Evolutionary conservation across 2,888 invertebrate species (phyloP).

Genomic region (Nezara viridula): DNA sequence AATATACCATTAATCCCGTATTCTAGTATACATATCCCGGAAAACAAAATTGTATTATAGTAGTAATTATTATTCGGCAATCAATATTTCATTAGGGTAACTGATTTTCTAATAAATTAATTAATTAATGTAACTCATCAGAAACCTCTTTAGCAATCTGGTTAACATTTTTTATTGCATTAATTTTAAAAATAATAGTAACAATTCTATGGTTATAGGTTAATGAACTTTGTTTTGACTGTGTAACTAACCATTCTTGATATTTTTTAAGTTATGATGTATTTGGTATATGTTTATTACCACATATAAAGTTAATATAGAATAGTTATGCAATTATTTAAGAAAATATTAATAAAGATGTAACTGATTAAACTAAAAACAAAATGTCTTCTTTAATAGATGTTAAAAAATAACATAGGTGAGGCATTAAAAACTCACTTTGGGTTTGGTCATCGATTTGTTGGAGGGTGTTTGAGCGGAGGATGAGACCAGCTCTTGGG

Average conservation of each 20-base stretch:
- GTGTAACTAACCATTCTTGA: neutral
- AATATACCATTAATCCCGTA: too few relatives aligned
- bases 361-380: neutral
- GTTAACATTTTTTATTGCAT: too few relatives aligned
- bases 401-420: neutral
- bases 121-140: neutral
- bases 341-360: neutral
- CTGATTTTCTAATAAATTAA: neutral
- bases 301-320: neutral
- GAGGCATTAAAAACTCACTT: slow-evolving; percentile 61
- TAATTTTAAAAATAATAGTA: too few relatives aligned
- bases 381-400: slow-evolving; percentile 2
- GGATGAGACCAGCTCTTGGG: slow-evolving; percentile 82
- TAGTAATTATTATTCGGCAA: neutral
- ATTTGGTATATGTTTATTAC: neutral
- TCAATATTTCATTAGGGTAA: neutral
- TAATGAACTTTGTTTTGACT: neutral
- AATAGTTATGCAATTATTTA: neutral
- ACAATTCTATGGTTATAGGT: too few relatives aligned
- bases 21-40: too few relatives aligned
- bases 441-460: slow-evolving; percentile 63
- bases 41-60: too few relatives aligned
- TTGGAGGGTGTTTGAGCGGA: slow-evolving; percentile 76
- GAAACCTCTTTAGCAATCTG: too few relatives aligned
- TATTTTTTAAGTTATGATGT: neutral